These are phyloP conservation scores for Cephus pygmeus DNA, from an alignment of 2,888 invertebrate genomes.

Conservation along the genomic window DNA sequence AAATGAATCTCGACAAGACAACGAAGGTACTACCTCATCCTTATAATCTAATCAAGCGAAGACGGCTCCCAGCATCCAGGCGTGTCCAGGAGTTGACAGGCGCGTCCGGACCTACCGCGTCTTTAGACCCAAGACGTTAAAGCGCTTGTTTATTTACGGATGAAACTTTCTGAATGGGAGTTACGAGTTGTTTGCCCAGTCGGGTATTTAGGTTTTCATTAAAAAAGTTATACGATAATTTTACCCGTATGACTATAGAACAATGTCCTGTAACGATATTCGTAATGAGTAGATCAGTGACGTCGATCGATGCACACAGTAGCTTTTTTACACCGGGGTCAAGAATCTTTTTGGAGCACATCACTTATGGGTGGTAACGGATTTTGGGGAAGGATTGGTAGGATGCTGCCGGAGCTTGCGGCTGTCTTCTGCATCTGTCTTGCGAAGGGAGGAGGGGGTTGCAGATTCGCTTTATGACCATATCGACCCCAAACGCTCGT, in stretches of 20 bases:
- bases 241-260: not conserved
- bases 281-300: not conserved
- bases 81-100: not conserved
- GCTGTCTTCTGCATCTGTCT: not conserved
- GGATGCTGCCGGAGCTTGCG: not conserved
- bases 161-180: not conserved
- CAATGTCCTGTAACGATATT: not conserved
- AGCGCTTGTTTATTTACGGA: not conserved
- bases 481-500: constrained; percentile 39
- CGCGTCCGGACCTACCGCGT: not conserved
- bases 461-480: constrained; percentile 39
- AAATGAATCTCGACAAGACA: constrained; percentile 10
- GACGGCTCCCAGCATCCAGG: constrained; percentile 1
- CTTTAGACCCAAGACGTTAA: not conserved
- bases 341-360: not conserved
- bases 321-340: not conserved
- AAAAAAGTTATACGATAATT: not conserved
- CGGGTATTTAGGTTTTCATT: not conserved
- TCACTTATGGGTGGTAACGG: not conserved
- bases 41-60: constrained; percentile 17
- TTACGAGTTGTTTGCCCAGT: not conserved
- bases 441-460: not conserved
- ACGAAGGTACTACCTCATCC: constrained; percentile 8
- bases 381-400: not conserved
- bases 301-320: not conserved